phyloP scores from a whole-genome alignment of 2,113 vertebrate genomes.

The Condylura cristata region DNA sequence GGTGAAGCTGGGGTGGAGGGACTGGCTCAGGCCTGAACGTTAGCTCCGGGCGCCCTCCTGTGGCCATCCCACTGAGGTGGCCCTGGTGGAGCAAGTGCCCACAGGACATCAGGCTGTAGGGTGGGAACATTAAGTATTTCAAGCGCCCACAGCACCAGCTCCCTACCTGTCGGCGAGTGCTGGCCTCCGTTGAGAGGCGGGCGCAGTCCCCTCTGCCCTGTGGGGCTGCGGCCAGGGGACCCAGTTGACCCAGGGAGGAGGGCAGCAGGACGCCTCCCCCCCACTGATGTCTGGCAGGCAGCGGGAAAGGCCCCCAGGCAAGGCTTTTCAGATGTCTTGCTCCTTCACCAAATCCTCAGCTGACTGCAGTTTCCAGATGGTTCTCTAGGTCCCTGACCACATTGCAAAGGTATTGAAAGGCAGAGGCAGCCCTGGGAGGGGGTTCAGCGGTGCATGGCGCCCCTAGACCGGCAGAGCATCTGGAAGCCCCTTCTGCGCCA shows the following conservation, averaged over 20 bases:
- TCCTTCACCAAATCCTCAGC: background rate
- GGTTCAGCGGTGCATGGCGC: background rate
- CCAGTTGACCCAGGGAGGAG: fast-evolving
- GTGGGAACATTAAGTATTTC: background rate
- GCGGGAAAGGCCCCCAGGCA: background rate
- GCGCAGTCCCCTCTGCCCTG: no score
- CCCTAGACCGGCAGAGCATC: background rate
- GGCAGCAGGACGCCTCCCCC: no score
- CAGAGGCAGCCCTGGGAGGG: background rate
- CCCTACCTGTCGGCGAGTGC: background rate
- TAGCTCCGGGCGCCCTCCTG: constrained; percentile 38
- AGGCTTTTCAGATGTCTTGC: background rate
- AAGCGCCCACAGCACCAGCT: background rate
- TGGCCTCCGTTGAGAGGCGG: background rate
- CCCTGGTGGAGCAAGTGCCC: fast-evolving
- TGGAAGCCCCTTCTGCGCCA: background rate
- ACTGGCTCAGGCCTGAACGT: background rate
- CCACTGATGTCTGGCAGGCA: background rate
- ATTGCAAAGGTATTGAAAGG: background rate
- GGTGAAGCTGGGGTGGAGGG: background rate
- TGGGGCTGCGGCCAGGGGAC: background rate
- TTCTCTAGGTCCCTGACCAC: background rate
- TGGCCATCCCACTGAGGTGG: background rate
- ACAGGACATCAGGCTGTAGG: no score
- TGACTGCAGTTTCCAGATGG: background rate